Evolutionary conservation across 2,113 vertebrate species (phyloP), one percentile per base, ranked within the genome.

Genomic region (Ceyx cyanopectus): DNA sequence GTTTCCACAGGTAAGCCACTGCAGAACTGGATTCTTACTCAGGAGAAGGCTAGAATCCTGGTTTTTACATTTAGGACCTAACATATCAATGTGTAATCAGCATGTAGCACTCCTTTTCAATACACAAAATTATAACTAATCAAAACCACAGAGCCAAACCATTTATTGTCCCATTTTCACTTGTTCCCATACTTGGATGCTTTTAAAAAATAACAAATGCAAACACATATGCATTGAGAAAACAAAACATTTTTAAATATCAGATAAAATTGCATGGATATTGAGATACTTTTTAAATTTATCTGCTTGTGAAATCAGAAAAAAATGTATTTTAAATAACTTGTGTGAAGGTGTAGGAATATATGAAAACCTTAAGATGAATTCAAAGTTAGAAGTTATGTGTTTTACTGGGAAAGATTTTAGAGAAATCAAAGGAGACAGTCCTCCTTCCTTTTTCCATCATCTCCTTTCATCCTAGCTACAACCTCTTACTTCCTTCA

Each of bases 1-100:
- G 99, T 99, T 90, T 99, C 99, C 67, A 99, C 99, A 98, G 99
- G 99, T 99, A 97, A 97, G 60, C 37, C 7, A 12, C 66, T 57
- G 30, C n/a, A 95, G 67, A 80, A 65, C 22, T 40, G 74, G 27
- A 23, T 83, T 6, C 19, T 81, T 37, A 5, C 65, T 68, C 37
- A 75, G 45, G 46, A 73, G 67, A 89, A 67, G 34, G 60, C 26
- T 24, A 88, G 12, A 76, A 66, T 45, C 67, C 41, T 57, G 13
- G 12, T 60, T 88, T 12, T 73, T 77, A 12, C 22, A 58, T 46
- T 65, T 61, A 81, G 62, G 21, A 73, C 53, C 26, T 58, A 79
- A 46, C 63, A 48, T 20, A 61, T 57, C 5, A n/a, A 37, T 30
- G 22, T 69, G 7, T 70, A 85, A 37, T 80, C 17, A 74, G 51